Evolutionary conservation across 2,113 vertebrate genomes (phyloP).

Genomic region (Egretta garzetta): DNA sequence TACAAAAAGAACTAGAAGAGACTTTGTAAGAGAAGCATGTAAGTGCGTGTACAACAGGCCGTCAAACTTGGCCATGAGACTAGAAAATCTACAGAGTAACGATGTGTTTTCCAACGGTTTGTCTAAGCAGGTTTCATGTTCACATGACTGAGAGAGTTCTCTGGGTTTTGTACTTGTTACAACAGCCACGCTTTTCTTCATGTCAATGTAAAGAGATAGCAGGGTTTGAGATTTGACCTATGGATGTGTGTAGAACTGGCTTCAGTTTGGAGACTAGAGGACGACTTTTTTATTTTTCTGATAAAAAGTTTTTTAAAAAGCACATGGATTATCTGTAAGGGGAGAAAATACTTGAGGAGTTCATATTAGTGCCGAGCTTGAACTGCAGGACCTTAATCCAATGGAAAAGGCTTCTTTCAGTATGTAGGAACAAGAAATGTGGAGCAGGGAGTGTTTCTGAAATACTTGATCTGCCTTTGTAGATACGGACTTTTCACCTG

Average conservation of each 20-base stretch:
- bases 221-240: not conserved
- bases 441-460: not conserved
- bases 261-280: not conserved
- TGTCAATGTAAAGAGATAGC: not conserved
- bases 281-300: not conserved
- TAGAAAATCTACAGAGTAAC: not conserved
- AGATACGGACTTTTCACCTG: not conserved
- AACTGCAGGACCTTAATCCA: not conserved
- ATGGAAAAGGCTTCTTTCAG: not conserved
- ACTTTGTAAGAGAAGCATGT: accelerated
- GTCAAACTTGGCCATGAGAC: not conserved
- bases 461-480: not conserved
- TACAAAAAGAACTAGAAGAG: not conserved
- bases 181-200: accelerated
- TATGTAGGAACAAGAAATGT: not conserved
- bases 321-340: not conserved
- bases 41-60: not conserved
- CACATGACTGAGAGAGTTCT: not conserved
- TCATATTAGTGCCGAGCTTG: not conserved
- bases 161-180: not conserved
- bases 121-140: not conserved
- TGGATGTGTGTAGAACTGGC: not conserved
- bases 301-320: not conserved
- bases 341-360: not conserved
- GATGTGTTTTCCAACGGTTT: not conserved